These are phyloP conservation scores for Atopsyche davidsoni DNA, from an alignment of 1,140 invertebrate genomes.

Conservation along the genomic window DNA sequence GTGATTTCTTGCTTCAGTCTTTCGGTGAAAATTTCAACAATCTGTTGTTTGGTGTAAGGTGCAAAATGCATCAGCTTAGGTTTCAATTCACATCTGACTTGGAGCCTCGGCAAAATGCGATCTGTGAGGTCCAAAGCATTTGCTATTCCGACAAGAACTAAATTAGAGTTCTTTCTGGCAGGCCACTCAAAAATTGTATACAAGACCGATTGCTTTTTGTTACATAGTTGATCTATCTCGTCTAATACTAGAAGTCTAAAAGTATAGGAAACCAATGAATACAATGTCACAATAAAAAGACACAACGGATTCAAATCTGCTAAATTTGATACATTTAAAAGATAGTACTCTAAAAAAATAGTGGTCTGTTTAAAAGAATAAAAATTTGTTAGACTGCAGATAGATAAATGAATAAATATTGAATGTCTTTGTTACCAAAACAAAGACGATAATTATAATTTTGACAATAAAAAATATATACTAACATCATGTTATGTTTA, in stretches of 20 bases:
- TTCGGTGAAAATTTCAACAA: constrained; percentile 76
- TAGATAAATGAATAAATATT: too few species aligned
- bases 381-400: too few species aligned
- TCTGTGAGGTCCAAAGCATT: constrained; percentile 96
- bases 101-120: constrained; percentile 79
- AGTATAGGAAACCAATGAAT: constrained; percentile 25
- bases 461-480: too few species aligned
- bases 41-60: constrained; percentile 88
- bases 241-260: constrained; percentile 84
- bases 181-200: constrained; percentile 96
- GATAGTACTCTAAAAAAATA: too few species aligned
- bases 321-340: too few species aligned
- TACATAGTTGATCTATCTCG: constrained; percentile 90
- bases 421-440: too few species aligned
- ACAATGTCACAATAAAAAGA: too few species aligned
- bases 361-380: too few species aligned
- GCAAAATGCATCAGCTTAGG: constrained; percentile 80
- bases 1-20: constrained; percentile 66
- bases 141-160: constrained; percentile 88
- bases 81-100: constrained; percentile 63
- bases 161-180: constrained; percentile 55
- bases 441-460: too few species aligned
- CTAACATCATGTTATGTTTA: constrained; percentile 61
- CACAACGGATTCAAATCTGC: too few species aligned
- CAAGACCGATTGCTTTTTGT: constrained; percentile 77